Percentiles rank a stretch among this genome's conserved stretches.
Evolutionary conservation across 1,140 invertebrate species (phyloP).

Genomic region (Cotesia glomerata): DNA sequence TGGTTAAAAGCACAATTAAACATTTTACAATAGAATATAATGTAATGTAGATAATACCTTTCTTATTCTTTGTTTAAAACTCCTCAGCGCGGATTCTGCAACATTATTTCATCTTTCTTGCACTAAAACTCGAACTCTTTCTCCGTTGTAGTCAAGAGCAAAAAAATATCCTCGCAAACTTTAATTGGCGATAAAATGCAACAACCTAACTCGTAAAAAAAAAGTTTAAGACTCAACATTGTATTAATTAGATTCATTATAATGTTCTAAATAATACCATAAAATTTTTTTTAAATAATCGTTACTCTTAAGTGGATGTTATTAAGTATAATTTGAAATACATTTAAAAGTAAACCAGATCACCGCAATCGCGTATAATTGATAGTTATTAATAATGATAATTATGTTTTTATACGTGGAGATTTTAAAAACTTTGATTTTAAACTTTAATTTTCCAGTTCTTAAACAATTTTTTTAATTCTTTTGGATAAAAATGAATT

Average conservation of each 20-base stretch:
- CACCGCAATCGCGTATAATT: too few relatives aligned
- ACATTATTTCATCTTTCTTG: slow-evolving; percentile 23
- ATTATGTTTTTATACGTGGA: not conserved
- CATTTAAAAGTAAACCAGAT: too few relatives aligned
- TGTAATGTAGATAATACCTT: not conserved
- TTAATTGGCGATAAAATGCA: slow-evolving; percentile 62
- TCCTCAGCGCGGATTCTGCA: slow-evolving; percentile 18
- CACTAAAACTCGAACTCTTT: slow-evolving; percentile 24
- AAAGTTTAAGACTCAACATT: slow-evolving; percentile 56
- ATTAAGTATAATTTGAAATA: too few relatives aligned
- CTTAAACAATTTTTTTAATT: too few relatives aligned
- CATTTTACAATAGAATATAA: not conserved
- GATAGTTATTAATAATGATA: not conserved
- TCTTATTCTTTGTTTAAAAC: too few relatives aligned
- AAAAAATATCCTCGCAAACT: slow-evolving; percentile 37
- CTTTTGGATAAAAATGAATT: too few relatives aligned
- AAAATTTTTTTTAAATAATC: not conserved
- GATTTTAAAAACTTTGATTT: too few relatives aligned
- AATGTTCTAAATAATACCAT: slow-evolving; percentile 55
- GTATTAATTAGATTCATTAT: slow-evolving; percentile 60
- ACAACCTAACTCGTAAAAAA: slow-evolving; percentile 55
- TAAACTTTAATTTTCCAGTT: too few relatives aligned
- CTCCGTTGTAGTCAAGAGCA: slow-evolving; percentile 22
- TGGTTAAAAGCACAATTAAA: too few relatives aligned
- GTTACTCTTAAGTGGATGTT: too few relatives aligned